These are phyloP conservation scores for Ephialtes manifestator DNA, from an alignment of 2,888 invertebrate genomes.

Conservation along the genomic window DNA sequence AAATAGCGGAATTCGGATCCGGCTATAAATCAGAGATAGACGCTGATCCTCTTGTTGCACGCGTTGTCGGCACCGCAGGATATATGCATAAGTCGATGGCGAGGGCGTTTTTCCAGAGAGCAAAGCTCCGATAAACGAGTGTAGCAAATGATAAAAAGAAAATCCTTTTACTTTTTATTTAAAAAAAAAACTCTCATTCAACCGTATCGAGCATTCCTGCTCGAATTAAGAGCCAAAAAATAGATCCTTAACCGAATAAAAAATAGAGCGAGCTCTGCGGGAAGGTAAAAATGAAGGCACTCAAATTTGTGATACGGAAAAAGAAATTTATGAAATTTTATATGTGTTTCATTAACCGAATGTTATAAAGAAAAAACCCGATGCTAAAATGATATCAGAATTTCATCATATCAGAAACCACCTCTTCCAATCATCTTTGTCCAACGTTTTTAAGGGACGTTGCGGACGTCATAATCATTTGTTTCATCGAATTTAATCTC, in stretches of 20 bases:
- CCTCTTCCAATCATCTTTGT: background rate
- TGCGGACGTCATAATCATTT: background rate
- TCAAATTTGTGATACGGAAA: constrained; percentile 1
- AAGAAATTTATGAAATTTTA: background rate
- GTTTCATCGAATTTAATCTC: background rate
- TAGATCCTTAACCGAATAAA: background rate
- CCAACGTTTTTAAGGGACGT: background rate
- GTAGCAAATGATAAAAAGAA: background rate
- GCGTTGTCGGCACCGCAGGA: background rate
- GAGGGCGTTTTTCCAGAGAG: background rate
- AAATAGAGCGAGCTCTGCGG: background rate
- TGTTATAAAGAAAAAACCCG: too few species aligned
- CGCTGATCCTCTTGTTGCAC: constrained; percentile 14
- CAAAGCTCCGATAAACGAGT: background rate
- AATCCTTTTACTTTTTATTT: background rate
- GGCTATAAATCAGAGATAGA: background rate
- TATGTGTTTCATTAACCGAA: background rate
- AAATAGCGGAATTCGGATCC: constrained; percentile 12
- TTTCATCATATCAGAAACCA: constrained; percentile 17
- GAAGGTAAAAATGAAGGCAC: background rate
- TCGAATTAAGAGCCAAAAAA: background rate
- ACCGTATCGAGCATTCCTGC: background rate
- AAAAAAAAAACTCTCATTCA: too few species aligned
- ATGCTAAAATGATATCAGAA: constrained; percentile 15
- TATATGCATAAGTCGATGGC: constrained; percentile 5